These are phyloP conservation scores for Alsophila aescularia DNA, from an alignment of 2,888 invertebrate genomes.

Conservation along the genomic window DNA sequence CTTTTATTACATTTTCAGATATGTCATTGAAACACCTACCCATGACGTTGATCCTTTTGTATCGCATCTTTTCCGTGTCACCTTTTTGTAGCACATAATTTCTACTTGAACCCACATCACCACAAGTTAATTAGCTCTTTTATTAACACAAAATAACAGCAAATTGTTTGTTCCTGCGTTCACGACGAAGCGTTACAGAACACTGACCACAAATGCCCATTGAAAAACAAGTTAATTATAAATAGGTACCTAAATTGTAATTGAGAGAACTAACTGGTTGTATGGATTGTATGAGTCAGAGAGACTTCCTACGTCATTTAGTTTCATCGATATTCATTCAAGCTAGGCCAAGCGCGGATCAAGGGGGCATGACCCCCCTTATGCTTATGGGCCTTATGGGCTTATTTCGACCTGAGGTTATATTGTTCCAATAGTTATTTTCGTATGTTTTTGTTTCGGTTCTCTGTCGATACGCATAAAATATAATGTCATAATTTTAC, in stretches of 20 bases:
- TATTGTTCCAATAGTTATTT: too few relatives aligned
- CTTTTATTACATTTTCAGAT: too few relatives aligned
- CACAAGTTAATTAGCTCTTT: not conserved
- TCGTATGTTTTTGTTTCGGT: too few relatives aligned
- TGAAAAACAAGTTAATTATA: constrained; percentile 57
- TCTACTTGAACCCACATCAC: constrained; percentile 22
- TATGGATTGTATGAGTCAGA: constrained; percentile 46
- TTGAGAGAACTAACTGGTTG: constrained; percentile 52
- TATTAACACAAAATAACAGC: not conserved
- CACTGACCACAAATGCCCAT: constrained; percentile 52
- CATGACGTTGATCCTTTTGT: constrained; percentile 3
- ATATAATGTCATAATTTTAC: too few relatives aligned
- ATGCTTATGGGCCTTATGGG: too few relatives aligned
- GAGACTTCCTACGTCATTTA: constrained; percentile 45
- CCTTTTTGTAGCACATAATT: constrained; percentile 29
- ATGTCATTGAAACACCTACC: constrained; percentile 19
- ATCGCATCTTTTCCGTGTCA: constrained; percentile 6
- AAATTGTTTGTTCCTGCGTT: constrained; percentile 44
- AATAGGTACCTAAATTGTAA: constrained; percentile 25
- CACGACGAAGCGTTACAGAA: constrained; percentile 44
- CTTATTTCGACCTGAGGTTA: too few relatives aligned
- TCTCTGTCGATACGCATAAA: too few relatives aligned
- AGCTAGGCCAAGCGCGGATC: too few relatives aligned
- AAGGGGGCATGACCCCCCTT: too few relatives aligned
- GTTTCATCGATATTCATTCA: constrained; percentile 23